Conservation (phyloP, 1,140 invertebrate genomes). For the Brachystomella parvula region DNA sequence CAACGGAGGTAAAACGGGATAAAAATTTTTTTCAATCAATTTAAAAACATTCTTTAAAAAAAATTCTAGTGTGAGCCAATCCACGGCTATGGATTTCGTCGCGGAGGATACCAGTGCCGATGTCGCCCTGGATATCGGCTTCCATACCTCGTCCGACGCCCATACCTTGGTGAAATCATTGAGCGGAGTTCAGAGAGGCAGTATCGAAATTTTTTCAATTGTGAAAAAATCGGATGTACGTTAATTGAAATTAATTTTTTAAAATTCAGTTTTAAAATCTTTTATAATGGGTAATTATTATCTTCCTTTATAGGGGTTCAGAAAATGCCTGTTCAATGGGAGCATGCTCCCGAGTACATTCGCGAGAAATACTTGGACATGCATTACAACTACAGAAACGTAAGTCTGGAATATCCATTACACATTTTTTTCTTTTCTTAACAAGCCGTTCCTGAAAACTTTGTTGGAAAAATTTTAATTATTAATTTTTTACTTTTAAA, state of each 20-base stretch:
- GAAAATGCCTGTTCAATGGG: conserved; percentile 68
- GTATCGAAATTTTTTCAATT: conserved; percentile 87
- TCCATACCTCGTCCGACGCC: conserved; percentile 74
- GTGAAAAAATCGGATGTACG: conserved; percentile 84
- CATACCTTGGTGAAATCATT: conserved; percentile 85
- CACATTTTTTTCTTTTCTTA: no score
- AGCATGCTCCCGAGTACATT: conserved; percentile 57
- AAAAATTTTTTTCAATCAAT: background rate
- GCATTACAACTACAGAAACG: conserved; percentile 64
- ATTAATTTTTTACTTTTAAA: no score
- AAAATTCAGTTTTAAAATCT: conserved; percentile 23
- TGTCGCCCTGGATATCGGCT: conserved; percentile 77
- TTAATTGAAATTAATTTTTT: conserved; percentile 35
- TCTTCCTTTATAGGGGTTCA: conserved; percentile 59
- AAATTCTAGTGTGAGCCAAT: conserved; percentile 78
- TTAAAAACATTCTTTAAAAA: conserved; percentile 3
- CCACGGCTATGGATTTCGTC: conserved; percentile 87
- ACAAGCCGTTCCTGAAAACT: no score
- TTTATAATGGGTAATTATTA: conserved; percentile 15
- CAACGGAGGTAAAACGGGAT: conserved; percentile 67
- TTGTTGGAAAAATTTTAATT: no score
- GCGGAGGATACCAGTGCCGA: conserved; percentile 92
- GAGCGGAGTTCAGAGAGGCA: conserved; percentile 85
- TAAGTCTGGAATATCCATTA: no score
- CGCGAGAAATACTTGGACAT: conserved; percentile 64